Percentiles rank a stretch among this genome's conserved stretches.
phyloP scores from a whole-genome alignment of 2,888 invertebrate genomes.

The Drosophila pseudotalamancana region DNA sequence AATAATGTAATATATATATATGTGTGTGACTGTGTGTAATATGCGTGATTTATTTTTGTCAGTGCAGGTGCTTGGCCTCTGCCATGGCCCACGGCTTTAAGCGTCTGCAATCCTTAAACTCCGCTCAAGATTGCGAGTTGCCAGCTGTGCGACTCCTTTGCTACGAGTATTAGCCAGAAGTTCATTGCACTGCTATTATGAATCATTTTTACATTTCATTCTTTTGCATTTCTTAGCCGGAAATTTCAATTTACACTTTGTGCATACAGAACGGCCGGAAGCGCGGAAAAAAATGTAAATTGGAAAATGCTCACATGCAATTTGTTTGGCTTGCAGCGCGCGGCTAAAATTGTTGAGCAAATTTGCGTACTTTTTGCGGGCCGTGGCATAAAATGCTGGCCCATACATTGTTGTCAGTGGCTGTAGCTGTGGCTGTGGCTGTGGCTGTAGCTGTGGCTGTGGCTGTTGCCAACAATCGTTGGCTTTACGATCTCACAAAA shows the following conservation, averaged over 20 bases:
- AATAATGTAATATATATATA: background rate
- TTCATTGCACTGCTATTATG: constrained; percentile 46
- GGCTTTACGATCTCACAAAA: constrained; percentile 69
- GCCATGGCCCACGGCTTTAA: constrained; percentile 16
- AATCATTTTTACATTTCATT: constrained; percentile 42
- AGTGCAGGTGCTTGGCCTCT: constrained; percentile 19
- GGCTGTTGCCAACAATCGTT: constrained; percentile 62
- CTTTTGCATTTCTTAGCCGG: constrained; percentile 35
- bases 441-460: constrained; percentile 39
- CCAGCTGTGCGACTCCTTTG: constrained; percentile 8
- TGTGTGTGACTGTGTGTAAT: too few relatives aligned
- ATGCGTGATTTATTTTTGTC: background rate
- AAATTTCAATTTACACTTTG: constrained; percentile 53
- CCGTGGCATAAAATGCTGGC: constrained; percentile 46
- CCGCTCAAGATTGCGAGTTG: constrained; percentile 14
- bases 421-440: constrained; percentile 45
- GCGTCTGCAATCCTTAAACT: constrained; percentile 27
- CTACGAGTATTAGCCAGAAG: constrained; percentile 49
- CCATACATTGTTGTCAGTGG: constrained; percentile 33
- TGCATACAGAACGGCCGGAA: constrained; percentile 34
- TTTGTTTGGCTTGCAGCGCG: constrained; percentile 56
- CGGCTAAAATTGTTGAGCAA: constrained; percentile 52
- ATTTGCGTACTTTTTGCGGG: constrained; percentile 31
- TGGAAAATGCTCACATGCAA: constrained; percentile 74
- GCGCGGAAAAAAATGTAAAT: constrained; percentile 64